phyloP scores from a whole-genome alignment of 2,888 invertebrate species.

The Drosophila monieri region DNA sequence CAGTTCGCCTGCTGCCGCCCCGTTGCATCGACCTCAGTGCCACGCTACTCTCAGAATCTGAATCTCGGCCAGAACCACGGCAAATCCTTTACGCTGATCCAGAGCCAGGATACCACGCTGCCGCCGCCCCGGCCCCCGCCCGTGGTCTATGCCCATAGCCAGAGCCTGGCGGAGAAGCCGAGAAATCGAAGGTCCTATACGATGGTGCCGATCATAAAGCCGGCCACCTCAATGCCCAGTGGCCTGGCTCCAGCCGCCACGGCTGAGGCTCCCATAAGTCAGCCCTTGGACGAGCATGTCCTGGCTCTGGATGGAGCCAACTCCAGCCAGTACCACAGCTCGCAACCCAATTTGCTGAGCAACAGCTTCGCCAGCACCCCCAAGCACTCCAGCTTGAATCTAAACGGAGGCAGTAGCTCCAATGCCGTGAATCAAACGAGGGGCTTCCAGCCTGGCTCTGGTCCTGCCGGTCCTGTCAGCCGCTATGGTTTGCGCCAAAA shows the following conservation, averaged over 20 bases:
- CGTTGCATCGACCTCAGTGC: conserved; percentile 80
- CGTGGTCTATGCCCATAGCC: conserved; percentile 57
- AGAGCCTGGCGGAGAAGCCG: conserved; percentile 37
- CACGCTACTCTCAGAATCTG: conserved; percentile 70
- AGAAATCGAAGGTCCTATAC: conserved; percentile 75
- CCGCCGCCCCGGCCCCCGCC: conserved; percentile 82
- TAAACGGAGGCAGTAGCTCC: conserved; percentile 50
- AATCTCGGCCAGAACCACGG: conserved; percentile 18
- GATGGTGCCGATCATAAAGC: conserved; percentile 82
- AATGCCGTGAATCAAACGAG: conserved; percentile 20
- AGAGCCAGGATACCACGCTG: conserved; percentile 53
- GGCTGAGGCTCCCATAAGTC: conserved; percentile 26
- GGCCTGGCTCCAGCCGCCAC: conserved; percentile 67
- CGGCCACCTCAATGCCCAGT: conserved; percentile 82
- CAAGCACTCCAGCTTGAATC: conserved; percentile 69
- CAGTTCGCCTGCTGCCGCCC: conserved; percentile 83
- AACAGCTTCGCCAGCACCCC: conserved; percentile 44
- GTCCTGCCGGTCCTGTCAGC: conserved; percentile 26
- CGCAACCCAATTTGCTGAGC: conserved; percentile 80
- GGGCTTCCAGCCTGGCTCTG: conserved; percentile 29
- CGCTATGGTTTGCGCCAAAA: conserved; percentile 55
- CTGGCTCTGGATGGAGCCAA: conserved; percentile 58
- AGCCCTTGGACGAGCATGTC: conserved; percentile 34
- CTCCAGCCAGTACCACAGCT: conserved; percentile 73
- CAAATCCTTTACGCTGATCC: conserved; percentile 72